phyloP scores from a whole-genome alignment of 2,113 vertebrate species.

The Engystomops pustulosus region DNA sequence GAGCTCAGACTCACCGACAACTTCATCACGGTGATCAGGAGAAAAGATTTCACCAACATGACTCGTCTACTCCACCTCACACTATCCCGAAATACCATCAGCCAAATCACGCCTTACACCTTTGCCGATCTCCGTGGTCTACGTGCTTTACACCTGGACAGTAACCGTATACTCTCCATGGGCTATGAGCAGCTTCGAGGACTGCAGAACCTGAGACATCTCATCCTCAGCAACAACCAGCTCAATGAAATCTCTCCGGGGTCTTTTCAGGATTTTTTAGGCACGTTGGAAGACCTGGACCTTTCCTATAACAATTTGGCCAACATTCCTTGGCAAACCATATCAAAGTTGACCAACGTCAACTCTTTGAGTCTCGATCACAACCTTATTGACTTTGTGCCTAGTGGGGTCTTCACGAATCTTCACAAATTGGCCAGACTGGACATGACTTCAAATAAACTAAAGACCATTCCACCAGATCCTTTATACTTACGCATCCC shows the following conservation, averaged over 20 bases:
- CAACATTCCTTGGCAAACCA: slow-evolving; percentile 79
- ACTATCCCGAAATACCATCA: slow-evolving; percentile 82
- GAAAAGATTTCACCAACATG: slow-evolving; percentile 85
- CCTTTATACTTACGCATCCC: slow-evolving; percentile 80
- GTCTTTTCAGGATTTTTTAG: slow-evolving; percentile 82
- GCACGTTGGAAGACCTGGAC: slow-evolving; percentile 81
- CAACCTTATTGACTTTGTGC: slow-evolving; percentile 81
- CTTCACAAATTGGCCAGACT: slow-evolving; percentile 81
- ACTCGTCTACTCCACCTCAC: slow-evolving; percentile 83
- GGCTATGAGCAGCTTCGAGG: slow-evolving; percentile 80
- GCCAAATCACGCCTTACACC: slow-evolving; percentile 77
- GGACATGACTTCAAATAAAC: slow-evolving; percentile 85
- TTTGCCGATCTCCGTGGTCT: slow-evolving; percentile 81
- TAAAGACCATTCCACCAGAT: slow-evolving; percentile 83
- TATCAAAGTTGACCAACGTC: slow-evolving; percentile 75
- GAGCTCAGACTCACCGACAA: slow-evolving; percentile 84
- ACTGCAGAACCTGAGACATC: slow-evolving; percentile 79
- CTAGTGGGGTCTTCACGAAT: slow-evolving; percentile 82
- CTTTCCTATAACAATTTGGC: slow-evolving; percentile 83
- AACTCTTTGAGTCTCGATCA: slow-evolving; percentile 83
- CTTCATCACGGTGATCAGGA: slow-evolving; percentile 82
- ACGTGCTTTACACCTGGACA: slow-evolving; percentile 80
- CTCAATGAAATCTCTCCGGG: slow-evolving; percentile 77
- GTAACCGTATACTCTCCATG: slow-evolving; percentile 78
- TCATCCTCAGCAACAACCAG: slow-evolving; percentile 84